Percentiles rank a stretch among this genome's conserved stretches.
Evolutionary conservation across 2,797 vertebrate species (phyloP).

Genomic region (Valencia hispanica): DNA sequence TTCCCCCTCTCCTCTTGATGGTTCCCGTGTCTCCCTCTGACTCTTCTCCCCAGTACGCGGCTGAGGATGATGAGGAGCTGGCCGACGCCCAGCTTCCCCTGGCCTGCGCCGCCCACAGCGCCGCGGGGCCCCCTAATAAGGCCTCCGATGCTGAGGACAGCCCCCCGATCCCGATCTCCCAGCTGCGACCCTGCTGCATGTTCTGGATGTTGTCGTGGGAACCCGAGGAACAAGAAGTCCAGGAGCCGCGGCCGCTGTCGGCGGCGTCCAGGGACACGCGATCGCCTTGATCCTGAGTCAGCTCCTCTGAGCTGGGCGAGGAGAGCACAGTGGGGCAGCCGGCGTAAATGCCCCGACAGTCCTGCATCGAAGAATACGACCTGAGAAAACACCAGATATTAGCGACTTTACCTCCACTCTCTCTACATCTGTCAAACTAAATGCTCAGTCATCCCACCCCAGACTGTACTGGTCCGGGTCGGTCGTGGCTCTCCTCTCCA

Average conservation of each 20-base stretch:
- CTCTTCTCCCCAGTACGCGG: conserved; percentile 97
- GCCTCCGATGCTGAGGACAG: conserved; percentile 65
- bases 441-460: conserved; percentile 79
- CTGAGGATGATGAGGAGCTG: conserved; percentile 84
- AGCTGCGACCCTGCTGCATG: conserved; percentile 96
- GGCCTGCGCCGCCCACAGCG: conserved; percentile 89
- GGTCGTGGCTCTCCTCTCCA: conserved; percentile 88
- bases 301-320: conserved; percentile 95
- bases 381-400: conserved; percentile 59
- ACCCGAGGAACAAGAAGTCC: conserved; percentile 98
- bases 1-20: conserved; percentile 95
- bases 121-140: conserved; percentile 73
- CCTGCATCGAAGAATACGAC: conserved; percentile 91
- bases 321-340: conserved; percentile 89
- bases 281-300: conserved; percentile 97
- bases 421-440: not conserved
- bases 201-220: conserved; percentile 99
- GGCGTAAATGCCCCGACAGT: conserved; percentile 90
- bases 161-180: conserved; percentile 87
- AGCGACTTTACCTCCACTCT: not conserved
- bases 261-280: conserved; percentile 95
- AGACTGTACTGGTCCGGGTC: conserved; percentile 96
- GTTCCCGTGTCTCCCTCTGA: conserved; percentile 97
- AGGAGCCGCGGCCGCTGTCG: conserved; percentile 97
- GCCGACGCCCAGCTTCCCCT: conserved; percentile 94